Conservation (phyloP, 2,113 vertebrate species). For the Lampris incognitus region DNA sequence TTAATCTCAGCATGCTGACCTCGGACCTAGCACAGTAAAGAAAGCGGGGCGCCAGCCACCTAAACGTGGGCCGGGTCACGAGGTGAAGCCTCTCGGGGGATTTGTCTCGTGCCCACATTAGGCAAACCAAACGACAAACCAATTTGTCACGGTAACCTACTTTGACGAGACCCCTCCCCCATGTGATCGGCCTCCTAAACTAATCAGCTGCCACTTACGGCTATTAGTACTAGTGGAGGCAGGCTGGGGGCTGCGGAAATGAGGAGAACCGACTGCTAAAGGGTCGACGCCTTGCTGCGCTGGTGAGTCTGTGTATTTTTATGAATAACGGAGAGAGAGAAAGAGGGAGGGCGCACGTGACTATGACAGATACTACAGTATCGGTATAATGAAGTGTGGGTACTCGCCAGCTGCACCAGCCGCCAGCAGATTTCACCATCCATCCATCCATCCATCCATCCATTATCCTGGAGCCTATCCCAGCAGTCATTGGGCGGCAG, state of each 20-base stretch:
- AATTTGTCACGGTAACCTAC: slow-evolving; percentile 67
- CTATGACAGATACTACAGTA: too few relatives aligned
- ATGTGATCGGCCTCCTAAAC: not conserved
- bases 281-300: too few relatives aligned
- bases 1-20: slow-evolving; percentile 38
- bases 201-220: slow-evolving; percentile 46
- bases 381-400: too few relatives aligned
- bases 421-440: too few relatives aligned
- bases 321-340: too few relatives aligned
- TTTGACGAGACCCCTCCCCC: slow-evolving; percentile 36
- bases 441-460: too few relatives aligned
- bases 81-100: slow-evolving; percentile 47
- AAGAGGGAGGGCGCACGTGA: too few relatives aligned
- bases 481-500: too few relatives aligned
- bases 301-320: too few relatives aligned
- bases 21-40: slow-evolving; percentile 24
- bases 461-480: too few relatives aligned
- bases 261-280: not conserved
- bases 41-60: slow-evolving; percentile 30
- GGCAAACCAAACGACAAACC: slow-evolving; percentile 35
- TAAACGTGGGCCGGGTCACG: slow-evolving; percentile 25
- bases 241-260: not conserved
- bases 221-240: slow-evolving; percentile 14
- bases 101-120: slow-evolving; percentile 1
- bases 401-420: too few relatives aligned